These are phyloP conservation scores for Chrysomela aeneicollis DNA, from an alignment of 2,888 invertebrate species.

Conservation along the genomic window DNA sequence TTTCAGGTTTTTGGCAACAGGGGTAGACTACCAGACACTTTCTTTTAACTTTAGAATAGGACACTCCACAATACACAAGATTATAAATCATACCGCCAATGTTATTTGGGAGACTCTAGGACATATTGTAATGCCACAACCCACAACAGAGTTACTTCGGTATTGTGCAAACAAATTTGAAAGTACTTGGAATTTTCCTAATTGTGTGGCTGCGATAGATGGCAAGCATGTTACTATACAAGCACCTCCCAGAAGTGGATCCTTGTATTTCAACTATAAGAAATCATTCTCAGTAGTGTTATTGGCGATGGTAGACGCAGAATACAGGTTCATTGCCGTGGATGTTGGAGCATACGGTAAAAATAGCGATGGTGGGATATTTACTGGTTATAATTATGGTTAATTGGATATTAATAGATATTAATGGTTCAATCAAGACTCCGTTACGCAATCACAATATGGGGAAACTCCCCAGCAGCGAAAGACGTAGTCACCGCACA, in stretches of 20 bases:
- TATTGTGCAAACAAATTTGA: neutral
- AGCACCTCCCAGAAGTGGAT: conserved; percentile 40
- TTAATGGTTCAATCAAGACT: too few relatives aligned
- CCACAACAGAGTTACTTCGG: conserved; percentile 20
- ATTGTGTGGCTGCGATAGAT: conserved; percentile 37
- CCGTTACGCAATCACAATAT: too few relatives aligned
- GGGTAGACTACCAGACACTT: conserved; percentile 27
- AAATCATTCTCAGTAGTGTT: conserved; percentile 43
- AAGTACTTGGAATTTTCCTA: conserved; percentile 40
- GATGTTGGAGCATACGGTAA: conserved; percentile 49
- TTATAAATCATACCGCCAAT: conserved; percentile 27
- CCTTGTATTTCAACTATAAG: conserved; percentile 30
- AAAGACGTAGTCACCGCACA: too few relatives aligned
- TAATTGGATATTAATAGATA: too few relatives aligned
- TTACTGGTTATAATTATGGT: conserved; percentile 39
- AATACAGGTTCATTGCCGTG: conserved; percentile 48
- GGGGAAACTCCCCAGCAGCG: too few relatives aligned
- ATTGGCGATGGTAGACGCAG: conserved; percentile 44
- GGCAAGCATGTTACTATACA: conserved; percentile 45
- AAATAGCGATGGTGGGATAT: conserved; percentile 49
- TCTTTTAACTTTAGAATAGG: conserved; percentile 28
- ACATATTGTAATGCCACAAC: conserved; percentile 27
- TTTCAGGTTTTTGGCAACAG: conserved; percentile 37
- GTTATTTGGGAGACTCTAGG: conserved; percentile 28
- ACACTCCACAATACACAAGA: conserved; percentile 29